Conservation (phyloP, 2,113 vertebrate species). For the Zootoca vivipara region DNA sequence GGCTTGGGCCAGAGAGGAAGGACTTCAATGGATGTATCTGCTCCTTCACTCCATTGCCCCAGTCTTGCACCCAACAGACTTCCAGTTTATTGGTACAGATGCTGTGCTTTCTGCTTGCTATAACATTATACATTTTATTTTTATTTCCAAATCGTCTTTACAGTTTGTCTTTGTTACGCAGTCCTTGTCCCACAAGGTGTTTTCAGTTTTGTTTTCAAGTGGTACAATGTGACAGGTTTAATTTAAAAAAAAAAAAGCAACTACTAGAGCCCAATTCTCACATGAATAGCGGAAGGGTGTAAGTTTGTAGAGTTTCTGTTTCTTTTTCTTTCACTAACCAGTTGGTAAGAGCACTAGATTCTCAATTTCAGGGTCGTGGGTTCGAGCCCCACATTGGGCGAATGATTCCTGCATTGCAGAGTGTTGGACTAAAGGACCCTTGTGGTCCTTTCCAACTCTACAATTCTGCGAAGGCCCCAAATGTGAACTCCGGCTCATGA, state of each 20-base stretch:
- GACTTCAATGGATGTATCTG: not conserved
- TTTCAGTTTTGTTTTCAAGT: not conserved
- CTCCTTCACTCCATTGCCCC: no score
- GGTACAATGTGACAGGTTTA: not conserved
- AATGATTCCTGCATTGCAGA: no score
- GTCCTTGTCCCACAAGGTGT: not conserved
- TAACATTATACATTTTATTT: conserved; percentile 1
- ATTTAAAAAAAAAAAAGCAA: not conserved
- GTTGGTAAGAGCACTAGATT: no score
- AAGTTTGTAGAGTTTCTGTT: no score
- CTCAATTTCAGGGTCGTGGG: no score
- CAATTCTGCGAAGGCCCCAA: no score
- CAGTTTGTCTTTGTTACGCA: conserved; percentile 28
- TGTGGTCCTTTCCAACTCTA: no score
- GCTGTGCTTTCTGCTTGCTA: not conserved
- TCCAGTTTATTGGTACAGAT: not conserved
- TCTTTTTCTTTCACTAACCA: no score
- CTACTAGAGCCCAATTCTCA: not conserved
- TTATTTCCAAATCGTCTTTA: conserved; percentile 21
- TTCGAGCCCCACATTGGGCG: no score
- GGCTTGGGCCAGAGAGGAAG: not conserved
- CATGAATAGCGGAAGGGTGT: not conserved
- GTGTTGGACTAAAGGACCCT: no score
- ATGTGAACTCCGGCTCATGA: no score
- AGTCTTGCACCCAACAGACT: not conserved